phyloP scores from a whole-genome alignment of 1,140 invertebrate species.

The Drosophila gunungcola region DNA sequence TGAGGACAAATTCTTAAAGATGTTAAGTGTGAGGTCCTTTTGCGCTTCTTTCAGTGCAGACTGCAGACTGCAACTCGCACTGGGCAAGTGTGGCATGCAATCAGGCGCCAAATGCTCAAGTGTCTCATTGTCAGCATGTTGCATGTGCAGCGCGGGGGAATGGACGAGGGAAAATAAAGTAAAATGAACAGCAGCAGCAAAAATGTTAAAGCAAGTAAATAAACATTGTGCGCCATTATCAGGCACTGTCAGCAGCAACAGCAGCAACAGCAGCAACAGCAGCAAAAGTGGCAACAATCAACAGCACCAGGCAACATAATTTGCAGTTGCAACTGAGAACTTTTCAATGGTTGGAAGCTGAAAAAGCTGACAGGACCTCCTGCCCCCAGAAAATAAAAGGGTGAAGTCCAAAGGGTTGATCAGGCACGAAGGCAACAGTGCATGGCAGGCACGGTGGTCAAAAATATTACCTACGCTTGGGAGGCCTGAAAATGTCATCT shows the following conservation, averaged over 20 bases:
- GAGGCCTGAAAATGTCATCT: background rate
- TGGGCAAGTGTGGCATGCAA: constrained; percentile 67
- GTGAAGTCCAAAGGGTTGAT: background rate
- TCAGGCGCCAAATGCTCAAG: constrained; percentile 79
- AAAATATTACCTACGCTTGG: background rate
- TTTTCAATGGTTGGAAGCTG: constrained; percentile 67
- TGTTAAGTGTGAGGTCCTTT: too few species aligned
- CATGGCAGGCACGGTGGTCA: constrained; percentile 11
- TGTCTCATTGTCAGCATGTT: constrained; percentile 78
- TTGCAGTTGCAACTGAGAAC: constrained; percentile 77
- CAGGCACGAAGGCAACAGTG: constrained; percentile 6
- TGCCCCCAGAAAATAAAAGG: background rate
- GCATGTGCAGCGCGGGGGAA: constrained; percentile 52
- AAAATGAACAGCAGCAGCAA: constrained; percentile 68
- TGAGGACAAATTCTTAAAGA: too few species aligned
- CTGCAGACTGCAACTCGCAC: constrained; percentile 14
- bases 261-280: constrained; percentile 37
- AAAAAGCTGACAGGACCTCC: constrained; percentile 46
- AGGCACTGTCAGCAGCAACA: constrained; percentile 64
- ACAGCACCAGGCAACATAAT: constrained; percentile 72
- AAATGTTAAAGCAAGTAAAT: constrained; percentile 79
- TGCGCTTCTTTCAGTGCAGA: constrained; percentile 1
- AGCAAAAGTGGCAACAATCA: constrained; percentile 61
- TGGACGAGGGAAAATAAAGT: constrained; percentile 53
- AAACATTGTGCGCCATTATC: constrained; percentile 80